Evolutionary conservation across 2,113 vertebrate species (phyloP).

Genomic region (Oenanthe oenanthe): DNA sequence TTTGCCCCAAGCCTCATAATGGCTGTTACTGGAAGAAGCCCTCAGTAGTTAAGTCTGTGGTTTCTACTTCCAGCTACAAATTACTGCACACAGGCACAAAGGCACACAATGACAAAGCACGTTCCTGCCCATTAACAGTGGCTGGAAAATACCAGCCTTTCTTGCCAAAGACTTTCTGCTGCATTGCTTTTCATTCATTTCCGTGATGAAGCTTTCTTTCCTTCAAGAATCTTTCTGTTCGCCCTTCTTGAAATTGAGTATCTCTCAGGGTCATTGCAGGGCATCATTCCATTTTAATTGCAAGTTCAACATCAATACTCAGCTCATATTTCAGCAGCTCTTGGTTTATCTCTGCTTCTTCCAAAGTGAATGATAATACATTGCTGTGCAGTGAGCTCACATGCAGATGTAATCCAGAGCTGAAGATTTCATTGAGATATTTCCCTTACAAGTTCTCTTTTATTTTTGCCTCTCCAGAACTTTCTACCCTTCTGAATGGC

Average conservation of each 20-base stretch:
- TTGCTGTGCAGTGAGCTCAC: constrained; percentile 57
- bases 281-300: constrained; percentile 51
- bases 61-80: constrained; percentile 46
- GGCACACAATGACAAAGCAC: constrained; percentile 21
- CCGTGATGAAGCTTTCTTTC: constrained; percentile 14
- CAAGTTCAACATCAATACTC: constrained; percentile 46
- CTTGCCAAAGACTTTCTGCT: constrained; percentile 12
- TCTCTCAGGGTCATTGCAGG: not conserved
- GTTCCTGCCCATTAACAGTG: constrained; percentile 27
- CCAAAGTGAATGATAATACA: constrained; percentile 28
- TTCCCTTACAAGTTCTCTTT: not conserved
- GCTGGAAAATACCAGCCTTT: constrained; percentile 36
- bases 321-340: constrained; percentile 32
- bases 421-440: not conserved
- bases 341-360: constrained; percentile 21
- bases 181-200: constrained; percentile 9
- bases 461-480: constrained; percentile 18
- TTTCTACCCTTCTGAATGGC: not conserved
- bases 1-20: not conserved
- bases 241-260: constrained; percentile 6
- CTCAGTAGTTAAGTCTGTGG: constrained; percentile 4
- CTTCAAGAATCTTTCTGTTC: not conserved
- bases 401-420: constrained; percentile 14
- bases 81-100: constrained; percentile 25
- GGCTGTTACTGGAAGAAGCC: constrained; percentile 27